Conservation (phyloP, 2,113 vertebrate genomes). For the Scomber scombrus region DNA sequence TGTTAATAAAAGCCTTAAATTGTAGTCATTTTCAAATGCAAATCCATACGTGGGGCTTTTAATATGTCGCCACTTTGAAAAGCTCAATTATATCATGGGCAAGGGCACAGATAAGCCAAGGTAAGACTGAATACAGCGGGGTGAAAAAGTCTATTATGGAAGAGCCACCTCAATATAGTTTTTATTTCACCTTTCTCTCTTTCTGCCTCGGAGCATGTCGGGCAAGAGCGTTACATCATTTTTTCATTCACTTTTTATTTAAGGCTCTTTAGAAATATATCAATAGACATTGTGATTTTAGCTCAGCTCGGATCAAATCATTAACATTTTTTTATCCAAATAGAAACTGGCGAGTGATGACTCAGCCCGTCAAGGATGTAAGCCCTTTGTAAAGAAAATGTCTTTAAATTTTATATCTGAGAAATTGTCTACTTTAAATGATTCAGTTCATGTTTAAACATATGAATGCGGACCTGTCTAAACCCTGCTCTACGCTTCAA, state of each 20-base stretch:
- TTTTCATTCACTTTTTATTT: slow-evolving; percentile 61
- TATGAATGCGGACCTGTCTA: not conserved
- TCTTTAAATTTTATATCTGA: slow-evolving; percentile 5
- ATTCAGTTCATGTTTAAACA: not conserved
- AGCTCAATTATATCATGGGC: slow-evolving; percentile 76
- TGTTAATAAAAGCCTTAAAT: slow-evolving; percentile 71
- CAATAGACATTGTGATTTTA: slow-evolving; percentile 37
- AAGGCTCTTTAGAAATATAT: slow-evolving; percentile 68
- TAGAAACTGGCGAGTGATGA: slow-evolving; percentile 43
- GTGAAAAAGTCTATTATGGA: slow-evolving; percentile 76
- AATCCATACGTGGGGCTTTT: slow-evolving; percentile 65
- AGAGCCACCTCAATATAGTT: slow-evolving; percentile 57
- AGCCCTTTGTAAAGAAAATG: slow-evolving; percentile 11
- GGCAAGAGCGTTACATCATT: slow-evolving; percentile 57
- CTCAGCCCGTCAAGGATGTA: slow-evolving; percentile 40
- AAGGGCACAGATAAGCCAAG: slow-evolving; percentile 80
- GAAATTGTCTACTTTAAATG: not conserved
- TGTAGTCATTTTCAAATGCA: slow-evolving; percentile 68
- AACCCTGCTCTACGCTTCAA: not conserved
- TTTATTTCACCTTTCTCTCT: slow-evolving; percentile 75
- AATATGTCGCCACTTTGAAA: slow-evolving; percentile 69
- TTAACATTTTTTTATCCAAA: slow-evolving; percentile 48
- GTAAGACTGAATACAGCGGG: slow-evolving; percentile 70
- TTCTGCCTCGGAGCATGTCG: slow-evolving; percentile 61
- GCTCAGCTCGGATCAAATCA: slow-evolving; percentile 29